Evolutionary conservation across 1,140 invertebrate species (phyloP).

Genomic region (Drosophila seguyi): DNA sequence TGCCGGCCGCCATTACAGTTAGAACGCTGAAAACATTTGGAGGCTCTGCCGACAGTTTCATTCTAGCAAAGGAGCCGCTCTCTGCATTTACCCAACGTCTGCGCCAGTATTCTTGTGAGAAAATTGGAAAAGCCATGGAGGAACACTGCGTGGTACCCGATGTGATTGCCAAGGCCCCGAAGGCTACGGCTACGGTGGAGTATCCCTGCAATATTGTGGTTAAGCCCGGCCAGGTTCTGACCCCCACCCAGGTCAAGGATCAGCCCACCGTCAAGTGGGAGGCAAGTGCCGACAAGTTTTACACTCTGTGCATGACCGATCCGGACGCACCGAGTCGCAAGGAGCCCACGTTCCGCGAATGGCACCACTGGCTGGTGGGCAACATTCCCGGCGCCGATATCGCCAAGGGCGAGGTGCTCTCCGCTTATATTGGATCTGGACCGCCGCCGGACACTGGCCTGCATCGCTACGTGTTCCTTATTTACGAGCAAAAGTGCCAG

Average conservation of each 20-base stretch:
- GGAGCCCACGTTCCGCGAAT: conserved; percentile 92
- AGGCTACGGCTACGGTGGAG: conserved; percentile 31
- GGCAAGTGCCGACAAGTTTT: conserved; percentile 88
- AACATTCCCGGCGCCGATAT: conserved; percentile 94
- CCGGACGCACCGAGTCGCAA: conserved; percentile 89
- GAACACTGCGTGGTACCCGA: conserved; percentile 78
- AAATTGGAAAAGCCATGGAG: conserved; percentile 53
- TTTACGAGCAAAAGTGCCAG: conserved; percentile 91
- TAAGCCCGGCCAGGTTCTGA: conserved; percentile 89
- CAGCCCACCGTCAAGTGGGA: conserved; percentile 89
- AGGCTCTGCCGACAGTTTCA: background rate
- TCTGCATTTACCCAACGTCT: conserved; percentile 22
- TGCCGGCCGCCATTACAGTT: conserved; percentile 45
- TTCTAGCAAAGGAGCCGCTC: conserved; percentile 17
- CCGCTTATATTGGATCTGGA: conserved; percentile 94
- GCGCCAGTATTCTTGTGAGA: conserved; percentile 13
- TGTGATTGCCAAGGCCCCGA: conserved; percentile 69
- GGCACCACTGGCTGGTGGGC: conserved; percentile 96
- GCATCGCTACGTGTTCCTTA: conserved; percentile 95
- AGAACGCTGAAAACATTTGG: conserved; percentile 24
- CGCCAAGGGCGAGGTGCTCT: conserved; percentile 90
- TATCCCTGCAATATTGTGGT: conserved; percentile 85
- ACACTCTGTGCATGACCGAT: conserved; percentile 91
- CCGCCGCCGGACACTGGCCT: conserved; percentile 93
- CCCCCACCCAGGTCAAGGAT: conserved; percentile 90